Conservation (phyloP, 2,888 invertebrate species). For the Matsumyia berberina region DNA sequence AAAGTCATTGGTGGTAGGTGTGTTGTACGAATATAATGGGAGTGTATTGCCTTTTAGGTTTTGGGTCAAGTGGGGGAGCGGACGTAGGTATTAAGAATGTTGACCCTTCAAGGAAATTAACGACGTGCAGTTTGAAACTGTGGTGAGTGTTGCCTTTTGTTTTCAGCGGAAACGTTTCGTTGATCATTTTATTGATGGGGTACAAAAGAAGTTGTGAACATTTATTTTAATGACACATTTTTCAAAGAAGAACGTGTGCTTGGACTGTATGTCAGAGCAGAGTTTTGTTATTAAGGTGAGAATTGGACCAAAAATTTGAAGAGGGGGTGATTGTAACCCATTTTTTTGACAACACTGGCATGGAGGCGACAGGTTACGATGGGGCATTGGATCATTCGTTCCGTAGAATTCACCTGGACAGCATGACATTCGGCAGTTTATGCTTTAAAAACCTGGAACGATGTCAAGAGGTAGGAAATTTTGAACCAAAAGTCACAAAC, state of each 20-base stretch:
- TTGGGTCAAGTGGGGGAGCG: constrained; percentile 64
- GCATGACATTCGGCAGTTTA: no score
- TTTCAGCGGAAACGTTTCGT: neutral
- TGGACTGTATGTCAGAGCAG: neutral
- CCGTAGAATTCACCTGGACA: no score
- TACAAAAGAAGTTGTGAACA: neutral
- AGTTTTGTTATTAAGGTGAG: neutral
- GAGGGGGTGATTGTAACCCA: no score
- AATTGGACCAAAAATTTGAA: no score
- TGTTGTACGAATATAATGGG: neutral
- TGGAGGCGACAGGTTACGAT: no score
- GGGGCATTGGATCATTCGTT: no score
- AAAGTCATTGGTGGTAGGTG: constrained; percentile 29
- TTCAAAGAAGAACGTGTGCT: neutral
- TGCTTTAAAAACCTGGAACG: no score
- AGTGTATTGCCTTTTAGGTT: constrained; percentile 27
- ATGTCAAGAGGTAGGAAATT: no score
- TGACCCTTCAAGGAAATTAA: constrained; percentile 58
- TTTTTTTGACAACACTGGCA: no score
- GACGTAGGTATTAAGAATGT: constrained; percentile 31
- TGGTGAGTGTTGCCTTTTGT: neutral
- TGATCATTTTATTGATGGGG: neutral
- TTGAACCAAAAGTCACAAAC: no score
- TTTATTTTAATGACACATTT: neutral
- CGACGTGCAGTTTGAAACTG: constrained; percentile 23